Base-by-base conservation (phyloP, 2,888 invertebrate species). In the Phymatocera aterrima region DNA sequence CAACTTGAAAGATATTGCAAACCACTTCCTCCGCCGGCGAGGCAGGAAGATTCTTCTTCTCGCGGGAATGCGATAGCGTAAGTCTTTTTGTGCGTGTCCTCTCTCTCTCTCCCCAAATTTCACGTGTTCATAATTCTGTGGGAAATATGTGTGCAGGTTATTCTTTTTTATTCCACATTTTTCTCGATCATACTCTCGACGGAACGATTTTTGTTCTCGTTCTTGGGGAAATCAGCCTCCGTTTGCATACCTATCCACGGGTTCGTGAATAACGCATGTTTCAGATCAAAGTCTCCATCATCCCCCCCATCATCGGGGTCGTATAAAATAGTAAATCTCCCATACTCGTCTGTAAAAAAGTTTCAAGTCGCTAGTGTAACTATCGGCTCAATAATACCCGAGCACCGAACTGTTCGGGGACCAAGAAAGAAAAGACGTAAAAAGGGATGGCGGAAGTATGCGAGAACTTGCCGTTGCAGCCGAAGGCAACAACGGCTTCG, bases 1-100 rank as follows among this genome's bases (percentile, higher is more conserved):
- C 87, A 89, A 46, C 86, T 90, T 74, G 84, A 87, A 37, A 85
- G 85, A 77, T 90, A 90, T 79, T 90, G 90, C 85, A 89, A 88
- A 78, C 85, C 78, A 3, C 31, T 57, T 5, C 60, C 70, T 15
- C 37, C 24, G 24, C 37, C 77, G 28, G 34, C 43, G 24, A n/a
- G 24, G 24, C 34, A 51, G 40, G 75, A 75, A 5, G 75, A 75
- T 28, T 21, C 43, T 12, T 37, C 57, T 12, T 15, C 75, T 1
- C 40, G 46, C 24, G 75, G 75, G 43, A 75, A 75, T 15, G 37
- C 54, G 37, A 75, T 60, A 40, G 57, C 57, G 75, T 75, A 75
- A 1, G 75, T 75, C 24, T 34, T 28, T n/a, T n/a, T n/a, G n/a
- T n/a, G n/a, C n/a, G n/a, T n/a, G n/a, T n/a, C n/a, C n/a, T n/a